Evolutionary conservation across 2,888 invertebrate species (phyloP), one percentile per base, ranked within the genome.

Genomic region (Anthrax anthrax): DNA sequence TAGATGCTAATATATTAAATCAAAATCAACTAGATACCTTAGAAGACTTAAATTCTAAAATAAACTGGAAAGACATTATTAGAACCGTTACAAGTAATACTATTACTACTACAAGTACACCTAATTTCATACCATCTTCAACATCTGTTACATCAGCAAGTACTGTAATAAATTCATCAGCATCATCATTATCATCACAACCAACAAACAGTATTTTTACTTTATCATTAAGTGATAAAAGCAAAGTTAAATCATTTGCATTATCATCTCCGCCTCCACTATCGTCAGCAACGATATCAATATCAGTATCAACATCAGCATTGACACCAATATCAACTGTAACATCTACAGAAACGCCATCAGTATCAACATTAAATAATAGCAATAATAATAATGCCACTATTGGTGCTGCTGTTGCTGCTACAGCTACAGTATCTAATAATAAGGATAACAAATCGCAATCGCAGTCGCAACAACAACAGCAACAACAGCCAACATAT

Each of bases 401-500:
- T 50, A n/a, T n/a, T n/a, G n/a, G n/a, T n/a, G n/a, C 51, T 4
- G 50, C 50, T 44, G 50, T 50, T 44, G 50, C 51, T 13, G 51
- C 50, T 45, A 47, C 39, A 53, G 49, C 29, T 1, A 50, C 54
- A 39, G 54, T 60, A 43, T 53, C 59, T 9, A 12, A 32, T 32
- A 32, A 32, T 32, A 32, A 32, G 12, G 29, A 32, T 32, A 12
- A 3, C 12, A 32, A 32, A 50, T 48, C 53, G n/a, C 56, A 54
- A 46, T 55, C 56, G 44, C 56, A 53, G 27, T 57, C 55, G 34
- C 47, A 46, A 16, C 23, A 23, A 23, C 61, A 63, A 52, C 65
- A 64, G 54, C 29, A 32, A 32, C 29, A 45, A 3, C 39, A 46
- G 18, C 45, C 36, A 32, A 63, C 60, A 47, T 67, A 66, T 44